Base-by-base conservation (phyloP, 2,888 invertebrate genomes). In the Trissonchulus sp. region DNA sequence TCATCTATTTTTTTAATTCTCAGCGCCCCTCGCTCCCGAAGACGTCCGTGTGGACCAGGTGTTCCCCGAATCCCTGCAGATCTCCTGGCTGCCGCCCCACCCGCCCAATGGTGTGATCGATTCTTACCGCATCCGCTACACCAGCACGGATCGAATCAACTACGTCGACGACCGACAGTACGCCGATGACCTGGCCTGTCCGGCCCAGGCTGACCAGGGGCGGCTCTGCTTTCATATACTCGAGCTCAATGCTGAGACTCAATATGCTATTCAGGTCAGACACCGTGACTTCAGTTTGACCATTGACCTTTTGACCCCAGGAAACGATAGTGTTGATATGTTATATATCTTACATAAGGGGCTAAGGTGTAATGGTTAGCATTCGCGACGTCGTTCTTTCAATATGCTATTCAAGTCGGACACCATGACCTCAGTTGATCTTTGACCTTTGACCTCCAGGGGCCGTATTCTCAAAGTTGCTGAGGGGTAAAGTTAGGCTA, bases 51-150 rank as follows among this genome's bases (percentile, higher is more conserved):
- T 81, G 75, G 84, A 84, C 68, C 79, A 80, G 31, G 78, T 79
- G 2, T 79, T 81, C 77, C 81, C 82, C 1, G 80, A 81, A 74
- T 81, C 84, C 28, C 79, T 84, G 72, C 82, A 83, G 76, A 80
- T 84, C 73, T 82, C 82, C 2, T 84, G 83, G 80, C 77, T 81
- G 63, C 80, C 84, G 33, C 84, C 84, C 28, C 77, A 77, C 3
- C 84, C 84, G 31, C 83, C 84, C 8, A 81, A 84, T 74, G 84
- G 84, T 73, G 78, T 80, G 73, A 77, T 84, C 63, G 83, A 84
- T 76, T 80, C 78, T 74, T 84, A 84, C 80, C 79, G 81, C 68
- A 81, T 84, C 35, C 79, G 83, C 65, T 80, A 83, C 78, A 83
- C 84, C n/a, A 23, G 23, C 33, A 69, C 35, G 3, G 77, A 72